A percentile compares a stretch with the other conserved stretches of the same genome.
Conservation (phyloP, 2,888 invertebrate genomes). For the Ethmia dodecea region DNA sequence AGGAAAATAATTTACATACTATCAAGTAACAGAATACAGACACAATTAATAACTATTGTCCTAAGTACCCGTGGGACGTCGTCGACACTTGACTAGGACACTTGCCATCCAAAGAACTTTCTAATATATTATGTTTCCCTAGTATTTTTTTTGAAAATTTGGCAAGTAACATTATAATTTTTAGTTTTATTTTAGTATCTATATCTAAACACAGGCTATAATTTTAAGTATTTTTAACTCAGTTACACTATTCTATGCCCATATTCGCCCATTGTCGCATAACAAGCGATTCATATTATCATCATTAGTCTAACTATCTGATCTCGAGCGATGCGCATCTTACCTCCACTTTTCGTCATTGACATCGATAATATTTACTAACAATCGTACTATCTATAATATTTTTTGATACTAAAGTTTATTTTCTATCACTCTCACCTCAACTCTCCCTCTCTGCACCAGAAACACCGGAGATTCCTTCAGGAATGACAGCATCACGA, state of each 20-base stretch:
- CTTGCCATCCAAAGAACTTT: not conserved
- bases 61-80: not conserved
- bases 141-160: not conserved
- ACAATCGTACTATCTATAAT: not conserved
- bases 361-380: no score
- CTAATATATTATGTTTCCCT: no score
- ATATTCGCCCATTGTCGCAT: no score
- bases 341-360: no score
- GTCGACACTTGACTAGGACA: no score
- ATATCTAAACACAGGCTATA: not conserved
- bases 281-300: not conserved
- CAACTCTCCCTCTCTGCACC: slow-evolving; percentile 41
- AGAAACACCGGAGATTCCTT: no score
- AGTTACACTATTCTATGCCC: no score
- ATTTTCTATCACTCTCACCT: slow-evolving; percentile 27
- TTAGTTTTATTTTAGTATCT: not conserved
- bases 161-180: not conserved
- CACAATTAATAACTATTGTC: not conserved
- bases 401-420: not conserved
- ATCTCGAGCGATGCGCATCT: no score
- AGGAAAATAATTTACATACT: no score
- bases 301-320: not conserved
- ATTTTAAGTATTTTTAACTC: no score
- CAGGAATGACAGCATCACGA: slow-evolving; percentile 35
- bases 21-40: not conserved